Conservation (phyloP, 1,140 invertebrate genomes). For the Contarinia nasturtii region DNA sequence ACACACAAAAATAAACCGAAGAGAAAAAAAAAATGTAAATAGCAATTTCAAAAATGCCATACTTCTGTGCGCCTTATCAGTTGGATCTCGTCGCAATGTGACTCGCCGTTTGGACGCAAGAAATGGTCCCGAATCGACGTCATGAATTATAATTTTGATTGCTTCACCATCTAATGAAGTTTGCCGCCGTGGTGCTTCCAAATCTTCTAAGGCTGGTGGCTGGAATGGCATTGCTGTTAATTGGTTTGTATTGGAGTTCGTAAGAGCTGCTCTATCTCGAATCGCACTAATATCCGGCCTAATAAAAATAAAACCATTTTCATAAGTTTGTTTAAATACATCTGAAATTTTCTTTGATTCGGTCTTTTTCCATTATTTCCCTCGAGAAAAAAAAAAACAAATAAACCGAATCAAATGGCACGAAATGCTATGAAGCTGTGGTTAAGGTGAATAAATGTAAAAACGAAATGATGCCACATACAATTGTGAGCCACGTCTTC, state of each 20-base stretch:
- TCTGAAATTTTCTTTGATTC: background rate
- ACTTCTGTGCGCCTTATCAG: slow-evolving; percentile 74
- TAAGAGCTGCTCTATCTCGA: slow-evolving; percentile 31
- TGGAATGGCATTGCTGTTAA: slow-evolving; percentile 30
- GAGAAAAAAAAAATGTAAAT: background rate
- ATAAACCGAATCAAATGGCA: background rate
- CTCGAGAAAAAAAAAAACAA: background rate
- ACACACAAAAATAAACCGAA: too few species aligned
- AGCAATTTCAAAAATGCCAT: slow-evolving; percentile 30
- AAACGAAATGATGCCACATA: slow-evolving; percentile 28
- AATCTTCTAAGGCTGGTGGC: slow-evolving; percentile 32
- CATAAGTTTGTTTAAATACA: background rate
- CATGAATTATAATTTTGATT: slow-evolving; percentile 82
- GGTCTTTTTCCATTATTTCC: too few species aligned
- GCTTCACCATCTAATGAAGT: slow-evolving; percentile 76
- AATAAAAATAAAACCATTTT: too few species aligned
- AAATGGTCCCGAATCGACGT: slow-evolving; percentile 55
- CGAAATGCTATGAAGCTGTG: too few species aligned
- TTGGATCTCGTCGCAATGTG: slow-evolving; percentile 52
- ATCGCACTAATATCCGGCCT: slow-evolving; percentile 56
- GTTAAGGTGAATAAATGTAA: too few species aligned
- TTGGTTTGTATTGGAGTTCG: slow-evolving; percentile 24
- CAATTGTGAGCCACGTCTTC: slow-evolving; percentile 57
- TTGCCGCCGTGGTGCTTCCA: slow-evolving; percentile 43
- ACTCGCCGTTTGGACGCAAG: slow-evolving; percentile 50